Conservation (phyloP, 1,140 invertebrate genomes). For the Drosophila elegans region DNA sequence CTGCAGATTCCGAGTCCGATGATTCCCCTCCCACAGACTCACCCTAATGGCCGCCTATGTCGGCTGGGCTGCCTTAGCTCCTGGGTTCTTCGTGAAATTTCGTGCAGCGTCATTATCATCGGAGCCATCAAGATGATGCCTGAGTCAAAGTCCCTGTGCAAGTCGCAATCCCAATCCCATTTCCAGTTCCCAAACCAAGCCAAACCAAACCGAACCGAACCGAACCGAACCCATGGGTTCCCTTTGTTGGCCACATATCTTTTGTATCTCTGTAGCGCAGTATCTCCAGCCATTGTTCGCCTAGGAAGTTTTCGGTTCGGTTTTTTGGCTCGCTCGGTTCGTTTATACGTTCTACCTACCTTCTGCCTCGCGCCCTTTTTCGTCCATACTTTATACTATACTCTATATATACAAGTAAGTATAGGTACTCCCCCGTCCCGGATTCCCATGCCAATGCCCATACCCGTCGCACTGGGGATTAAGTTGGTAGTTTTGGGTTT, state of each 20-base stretch:
- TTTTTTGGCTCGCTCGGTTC: constrained; percentile 39
- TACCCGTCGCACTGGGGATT: constrained; percentile 26
- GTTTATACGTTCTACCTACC: constrained; percentile 46
- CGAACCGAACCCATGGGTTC: constrained; percentile 10
- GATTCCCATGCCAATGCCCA: background rate
- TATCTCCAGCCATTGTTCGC: constrained; percentile 51
- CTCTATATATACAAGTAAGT: constrained; percentile 14
- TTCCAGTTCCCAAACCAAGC: constrained; percentile 7
- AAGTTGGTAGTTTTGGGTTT: constrained; percentile 59
- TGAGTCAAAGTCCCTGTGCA: constrained; percentile 19
- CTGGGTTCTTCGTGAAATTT: constrained; percentile 65
- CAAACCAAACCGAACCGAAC: background rate
- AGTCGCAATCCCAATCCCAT: constrained; percentile 21
- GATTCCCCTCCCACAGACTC: constrained; percentile 31
- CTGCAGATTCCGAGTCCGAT: constrained; percentile 21
- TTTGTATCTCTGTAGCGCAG: constrained; percentile 63
- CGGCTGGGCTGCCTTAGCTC: constrained; percentile 21
- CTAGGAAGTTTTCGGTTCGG: constrained; percentile 48
- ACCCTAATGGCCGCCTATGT: constrained; percentile 44
- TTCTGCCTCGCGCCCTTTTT: background rate
- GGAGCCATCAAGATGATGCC: constrained; percentile 53
- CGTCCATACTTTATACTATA: constrained; percentile 5
- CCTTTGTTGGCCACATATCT: constrained; percentile 56
- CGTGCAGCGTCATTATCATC: constrained; percentile 77
- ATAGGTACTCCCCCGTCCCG: constrained; percentile 11